A percentile compares a stretch with the other conserved stretches of the same genome.
phyloP scores from a whole-genome alignment of 2,797 vertebrate genomes.

The Psittacula derbiana region DNA sequence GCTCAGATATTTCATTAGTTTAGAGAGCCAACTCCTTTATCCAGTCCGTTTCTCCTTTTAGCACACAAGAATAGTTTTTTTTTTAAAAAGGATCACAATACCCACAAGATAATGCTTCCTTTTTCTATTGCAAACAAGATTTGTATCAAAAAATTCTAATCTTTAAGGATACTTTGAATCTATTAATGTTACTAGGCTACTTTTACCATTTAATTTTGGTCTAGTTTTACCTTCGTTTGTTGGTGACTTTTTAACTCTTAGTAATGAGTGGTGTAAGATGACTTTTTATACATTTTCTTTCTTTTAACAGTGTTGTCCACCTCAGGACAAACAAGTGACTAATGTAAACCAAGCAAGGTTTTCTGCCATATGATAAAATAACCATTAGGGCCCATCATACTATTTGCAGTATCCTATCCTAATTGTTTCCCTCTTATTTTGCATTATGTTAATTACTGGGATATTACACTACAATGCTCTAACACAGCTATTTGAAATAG shows the following conservation, averaged over 20 bases:
- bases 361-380: neutral
- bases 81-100: neutral
- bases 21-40: neutral
- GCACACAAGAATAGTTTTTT: neutral
- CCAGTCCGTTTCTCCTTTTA: neutral
- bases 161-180: neutral
- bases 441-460: slow-evolving; percentile 12
- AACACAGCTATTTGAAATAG: slow-evolving; percentile 2
- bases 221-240: neutral
- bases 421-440: neutral
- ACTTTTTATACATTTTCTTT: neutral
- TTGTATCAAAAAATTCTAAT: neutral
- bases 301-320: neutral
- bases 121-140: neutral
- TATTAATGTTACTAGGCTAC: neutral
- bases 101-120: neutral
- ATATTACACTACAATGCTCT: neutral
- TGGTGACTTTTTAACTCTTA: neutral
- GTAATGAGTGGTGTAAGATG: neutral
- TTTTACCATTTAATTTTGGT: neutral
- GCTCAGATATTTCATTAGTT: neutral
- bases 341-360: neutral
- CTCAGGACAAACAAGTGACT: neutral
- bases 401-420: neutral
- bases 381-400: neutral